Evolutionary conservation across 2,888 invertebrate genomes (phyloP).

Genomic region (Drosophila borealis): DNA sequence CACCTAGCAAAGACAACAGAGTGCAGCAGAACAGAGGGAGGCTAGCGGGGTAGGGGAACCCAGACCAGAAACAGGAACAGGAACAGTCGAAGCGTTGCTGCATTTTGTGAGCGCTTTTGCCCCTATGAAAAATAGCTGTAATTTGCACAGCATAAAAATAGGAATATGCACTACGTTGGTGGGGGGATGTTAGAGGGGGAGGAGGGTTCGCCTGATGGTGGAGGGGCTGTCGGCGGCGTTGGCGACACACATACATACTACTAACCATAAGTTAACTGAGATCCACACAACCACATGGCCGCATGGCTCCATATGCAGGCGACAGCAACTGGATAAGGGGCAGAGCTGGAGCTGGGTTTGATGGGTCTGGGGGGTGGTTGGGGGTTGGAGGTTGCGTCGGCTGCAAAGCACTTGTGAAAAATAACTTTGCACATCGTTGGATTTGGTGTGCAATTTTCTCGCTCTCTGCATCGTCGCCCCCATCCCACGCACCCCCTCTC

Average conservation of each 20-base stretch:
- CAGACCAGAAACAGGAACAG: slow-evolving; percentile 18
- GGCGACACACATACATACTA: slow-evolving; percentile 27
- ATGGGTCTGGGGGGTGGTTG: background rate
- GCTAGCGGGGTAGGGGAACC: background rate
- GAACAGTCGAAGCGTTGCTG: slow-evolving; percentile 55
- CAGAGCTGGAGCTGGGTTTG: slow-evolving; percentile 3
- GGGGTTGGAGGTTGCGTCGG: slow-evolving; percentile 46
- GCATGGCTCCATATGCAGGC: slow-evolving; percentile 67
- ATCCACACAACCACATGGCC: slow-evolving; percentile 76
- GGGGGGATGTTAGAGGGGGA: background rate
- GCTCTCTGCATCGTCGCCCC: slow-evolving; percentile 41
- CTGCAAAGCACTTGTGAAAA: slow-evolving; percentile 80
- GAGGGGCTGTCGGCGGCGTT: slow-evolving; percentile 10
- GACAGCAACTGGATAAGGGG: slow-evolving; percentile 48
- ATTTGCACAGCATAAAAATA: slow-evolving; percentile 80
- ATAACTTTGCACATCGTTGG: slow-evolving; percentile 79
- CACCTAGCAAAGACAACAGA: slow-evolving; percentile 60
- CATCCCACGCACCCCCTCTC: background rate
- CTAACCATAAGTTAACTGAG: slow-evolving; percentile 80
- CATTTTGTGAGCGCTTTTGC: slow-evolving; percentile 70
- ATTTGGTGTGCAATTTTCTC: slow-evolving; percentile 75
- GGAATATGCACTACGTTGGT: slow-evolving; percentile 47
- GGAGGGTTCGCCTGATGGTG: too few relatives aligned
- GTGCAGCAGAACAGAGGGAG: background rate
- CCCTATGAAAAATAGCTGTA: slow-evolving; percentile 80